Base-by-base conservation (phyloP, 37 sponge, comb jelly and placozoan genomes). In the Cladorhizidae sp. region DNA sequence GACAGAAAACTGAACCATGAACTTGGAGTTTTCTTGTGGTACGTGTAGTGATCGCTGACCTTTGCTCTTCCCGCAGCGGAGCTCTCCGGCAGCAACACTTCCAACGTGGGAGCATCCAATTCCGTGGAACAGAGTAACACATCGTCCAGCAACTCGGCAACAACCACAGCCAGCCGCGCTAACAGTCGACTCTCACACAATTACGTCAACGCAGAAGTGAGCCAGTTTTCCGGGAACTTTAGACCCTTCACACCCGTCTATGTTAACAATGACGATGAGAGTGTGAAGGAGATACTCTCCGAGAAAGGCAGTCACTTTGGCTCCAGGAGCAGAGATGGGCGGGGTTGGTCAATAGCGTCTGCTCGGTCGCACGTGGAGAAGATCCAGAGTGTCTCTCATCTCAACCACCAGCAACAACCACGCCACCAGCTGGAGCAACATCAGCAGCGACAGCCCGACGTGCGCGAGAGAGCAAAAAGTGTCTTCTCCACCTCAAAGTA, bases 61-160 rank as follows among this genome's bases (percentile, higher is more conserved):
- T 71, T 23, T 49, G 14, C 23, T 41, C 28, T 23, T 42, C 2
- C 67, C 67, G 12, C 35, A 54, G 3, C n/a, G 12, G 61, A 59
- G 8, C 12, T 18, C 12, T 59, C 17, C 12, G 28, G 28, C 9
- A 45, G 9, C 36, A 14, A 1, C 20, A 74, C 23, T 37, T 33
- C 74, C 12, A 40, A 74, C 37, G 37, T 74, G 28, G 74, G 23
- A 22, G 56, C 20, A 25, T 74, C 74, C 6, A 74, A 51, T 74
- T 74, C 74, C 2, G 74, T 74, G 56, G 74, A 74, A 35, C 74
- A 74, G 7, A 76, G 77, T 43, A 76, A 76, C 54, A 61, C 26
- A 22, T 40, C 45, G 8, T 45, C 49, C 5, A 45, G 49, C 49
- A 45, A 45, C 49, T 45, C 49, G 5, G 49, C 49, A 5, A 45